phyloP scores from a whole-genome alignment of 2,797 vertebrate species.

The Pterois miles region DNA sequence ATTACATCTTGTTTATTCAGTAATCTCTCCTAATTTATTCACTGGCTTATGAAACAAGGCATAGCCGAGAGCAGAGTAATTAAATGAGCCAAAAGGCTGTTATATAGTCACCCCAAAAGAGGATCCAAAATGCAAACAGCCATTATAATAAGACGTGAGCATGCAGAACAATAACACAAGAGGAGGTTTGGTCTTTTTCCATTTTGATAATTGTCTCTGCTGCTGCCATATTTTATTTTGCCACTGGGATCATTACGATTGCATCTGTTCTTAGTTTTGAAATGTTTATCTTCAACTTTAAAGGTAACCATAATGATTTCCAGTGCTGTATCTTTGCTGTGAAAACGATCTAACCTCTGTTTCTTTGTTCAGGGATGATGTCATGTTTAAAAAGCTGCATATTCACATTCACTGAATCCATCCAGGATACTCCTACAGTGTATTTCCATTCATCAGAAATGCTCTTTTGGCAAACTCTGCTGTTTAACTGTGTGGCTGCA shows the following conservation, averaged over 20 bases:
- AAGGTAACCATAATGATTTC: slow-evolving; percentile 11
- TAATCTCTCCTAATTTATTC: not conserved
- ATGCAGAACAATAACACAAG: not conserved
- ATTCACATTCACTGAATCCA: slow-evolving; percentile 17
- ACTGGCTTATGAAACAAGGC: not conserved
- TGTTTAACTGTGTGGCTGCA: not conserved
- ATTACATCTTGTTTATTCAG: not conserved
- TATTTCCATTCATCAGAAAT: slow-evolving; percentile 21
- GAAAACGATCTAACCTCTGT: not conserved
- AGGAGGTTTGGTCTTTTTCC: not conserved
- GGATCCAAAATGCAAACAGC: slow-evolving; percentile 10
- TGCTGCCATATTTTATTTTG: not conserved
- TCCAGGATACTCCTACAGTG: not conserved
- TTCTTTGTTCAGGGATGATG: not conserved
- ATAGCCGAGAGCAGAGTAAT: not conserved
- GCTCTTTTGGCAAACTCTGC: slow-evolving; percentile 19
- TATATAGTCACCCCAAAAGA: not conserved
- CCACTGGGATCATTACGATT: not conserved
- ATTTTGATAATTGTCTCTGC: not conserved
- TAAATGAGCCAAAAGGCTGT: no score
- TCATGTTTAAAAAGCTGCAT: slow-evolving; percentile 25
- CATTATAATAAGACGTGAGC: not conserved
- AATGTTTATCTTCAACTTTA: not conserved
- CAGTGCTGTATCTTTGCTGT: not conserved
- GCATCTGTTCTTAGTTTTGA: not conserved